A percentile compares a stretch with the other conserved stretches of the same genome.
Conservation (phyloP, 2,113 vertebrate species). For the Eidolon helvum region DNA sequence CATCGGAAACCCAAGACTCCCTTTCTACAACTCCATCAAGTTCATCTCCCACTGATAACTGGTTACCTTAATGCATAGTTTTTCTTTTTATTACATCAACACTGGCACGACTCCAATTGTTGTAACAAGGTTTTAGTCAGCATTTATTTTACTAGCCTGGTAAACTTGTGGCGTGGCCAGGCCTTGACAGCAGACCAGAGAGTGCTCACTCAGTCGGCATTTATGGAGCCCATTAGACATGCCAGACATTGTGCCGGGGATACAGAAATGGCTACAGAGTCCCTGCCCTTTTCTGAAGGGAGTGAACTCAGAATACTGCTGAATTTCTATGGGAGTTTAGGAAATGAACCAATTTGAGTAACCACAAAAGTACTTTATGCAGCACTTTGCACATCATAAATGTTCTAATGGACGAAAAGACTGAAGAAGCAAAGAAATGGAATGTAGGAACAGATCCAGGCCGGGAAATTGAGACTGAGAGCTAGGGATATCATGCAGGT, state of each 20-base stretch:
- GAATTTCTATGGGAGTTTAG: neutral
- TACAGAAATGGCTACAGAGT: neutral
- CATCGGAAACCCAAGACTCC: neutral
- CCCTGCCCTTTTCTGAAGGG: neutral
- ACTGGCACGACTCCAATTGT: neutral
- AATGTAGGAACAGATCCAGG: neutral
- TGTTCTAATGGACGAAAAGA: neutral
- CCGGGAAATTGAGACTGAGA: neutral
- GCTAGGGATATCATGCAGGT: neutral
- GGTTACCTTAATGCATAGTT: neutral
- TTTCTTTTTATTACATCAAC: neutral
- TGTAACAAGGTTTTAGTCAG: neutral
- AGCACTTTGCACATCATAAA: neutral
- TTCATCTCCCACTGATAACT: neutral
- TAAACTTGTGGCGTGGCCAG: rapidly evolving
- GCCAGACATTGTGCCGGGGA: neutral
- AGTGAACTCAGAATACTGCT: neutral
- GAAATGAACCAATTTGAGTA: neutral
- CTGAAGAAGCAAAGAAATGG: neutral
- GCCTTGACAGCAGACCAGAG: neutral
- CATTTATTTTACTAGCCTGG: neutral
- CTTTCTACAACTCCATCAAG: neutral
- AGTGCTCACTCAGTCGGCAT: neutral
- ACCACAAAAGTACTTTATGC: neutral
- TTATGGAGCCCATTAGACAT: rapidly evolving